Conservation (phyloP, 1,140 invertebrate species). For the Drosophila bipectinata region DNA sequence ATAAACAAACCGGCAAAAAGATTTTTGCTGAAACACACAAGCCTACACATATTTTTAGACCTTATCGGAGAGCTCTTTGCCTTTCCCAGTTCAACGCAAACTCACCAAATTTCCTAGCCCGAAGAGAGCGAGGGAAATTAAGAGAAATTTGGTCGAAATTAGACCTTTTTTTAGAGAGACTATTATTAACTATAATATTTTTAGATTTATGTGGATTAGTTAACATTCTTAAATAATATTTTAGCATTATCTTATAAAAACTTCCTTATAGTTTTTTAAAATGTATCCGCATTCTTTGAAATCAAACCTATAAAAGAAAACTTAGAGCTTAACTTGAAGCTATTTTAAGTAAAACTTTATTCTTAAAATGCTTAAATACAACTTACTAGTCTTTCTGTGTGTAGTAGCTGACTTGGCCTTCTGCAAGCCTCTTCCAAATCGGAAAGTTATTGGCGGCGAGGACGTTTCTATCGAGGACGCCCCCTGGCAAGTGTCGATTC, state of each 20-base stretch:
- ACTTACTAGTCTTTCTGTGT: not conserved
- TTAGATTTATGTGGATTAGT: too few relatives aligned
- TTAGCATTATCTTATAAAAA: too few relatives aligned
- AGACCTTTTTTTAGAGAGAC: not conserved
- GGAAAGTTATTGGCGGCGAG: conserved; percentile 9
- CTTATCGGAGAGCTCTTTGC: conserved; percentile 10
- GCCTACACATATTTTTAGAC: conserved; percentile 14
- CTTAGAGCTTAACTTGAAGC: not conserved
- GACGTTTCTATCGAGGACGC: conserved; percentile 84
- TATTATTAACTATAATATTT: not conserved
- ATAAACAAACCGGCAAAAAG: conserved; percentile 68
- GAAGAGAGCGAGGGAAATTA: conserved; percentile 10
- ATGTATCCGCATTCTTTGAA: not conserved
- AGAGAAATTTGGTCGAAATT: conserved; percentile 7
- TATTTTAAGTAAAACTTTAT: not conserved
- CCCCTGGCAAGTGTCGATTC: conserved; percentile 85
- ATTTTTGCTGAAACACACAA: conserved; percentile 8
- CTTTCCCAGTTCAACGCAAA: conserved; percentile 45
- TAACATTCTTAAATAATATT: too few relatives aligned
- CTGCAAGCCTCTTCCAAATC: not conserved
- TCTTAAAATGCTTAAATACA: not conserved
- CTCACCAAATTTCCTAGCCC: conserved; percentile 48
- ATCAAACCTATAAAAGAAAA: conserved; percentile 10
- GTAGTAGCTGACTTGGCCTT: not conserved
- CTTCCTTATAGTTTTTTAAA: not conserved